phyloP scores from a whole-genome alignment of 2,888 invertebrate species.

The Clivina fossor region DNA sequence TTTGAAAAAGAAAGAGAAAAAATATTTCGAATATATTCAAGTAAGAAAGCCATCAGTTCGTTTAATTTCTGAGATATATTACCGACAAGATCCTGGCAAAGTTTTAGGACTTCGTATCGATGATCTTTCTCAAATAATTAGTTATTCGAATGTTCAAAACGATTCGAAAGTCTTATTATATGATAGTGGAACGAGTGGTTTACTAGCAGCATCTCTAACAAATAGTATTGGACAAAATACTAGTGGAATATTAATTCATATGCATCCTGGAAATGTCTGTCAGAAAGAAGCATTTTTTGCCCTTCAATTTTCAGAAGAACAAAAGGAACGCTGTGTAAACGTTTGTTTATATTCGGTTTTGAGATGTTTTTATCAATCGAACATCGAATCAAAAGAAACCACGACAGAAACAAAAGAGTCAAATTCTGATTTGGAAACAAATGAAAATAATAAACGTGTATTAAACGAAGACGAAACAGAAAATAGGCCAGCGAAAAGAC shows the following conservation, averaged over 20 bases:
- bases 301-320: slow-evolving; percentile 76
- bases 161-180: slow-evolving; percentile 79
- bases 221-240: slow-evolving; percentile 72
- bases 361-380: slow-evolving; percentile 66
- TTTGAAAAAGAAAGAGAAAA: slow-evolving; percentile 90
- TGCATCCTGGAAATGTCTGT: slow-evolving; percentile 80
- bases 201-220: slow-evolving; percentile 80
- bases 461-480: slow-evolving; percentile 43
- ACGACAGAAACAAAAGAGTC: slow-evolving; percentile 23
- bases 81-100: slow-evolving; percentile 74
- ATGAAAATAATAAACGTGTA: slow-evolving; percentile 45
- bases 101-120: slow-evolving; percentile 81
- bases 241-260: slow-evolving; percentile 67
- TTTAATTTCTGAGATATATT: slow-evolving; percentile 82
- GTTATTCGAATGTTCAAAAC: slow-evolving; percentile 77
- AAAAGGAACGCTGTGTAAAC: slow-evolving; percentile 68
- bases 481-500: slow-evolving; percentile 53
- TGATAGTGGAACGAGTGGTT: slow-evolving; percentile 85
- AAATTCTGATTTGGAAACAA: slow-evolving; percentile 25
- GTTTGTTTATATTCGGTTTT: slow-evolving; percentile 77
- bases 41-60: slow-evolving; percentile 80
- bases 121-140: slow-evolving; percentile 84
- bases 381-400: slow-evolving; percentile 31
- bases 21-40: slow-evolving; percentile 83
- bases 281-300: slow-evolving; percentile 77